Evolutionary conservation across 2,888 invertebrate genomes (phyloP), one percentile per base, ranked within the genome.

Genomic region (Epinotia ramella): DNA sequence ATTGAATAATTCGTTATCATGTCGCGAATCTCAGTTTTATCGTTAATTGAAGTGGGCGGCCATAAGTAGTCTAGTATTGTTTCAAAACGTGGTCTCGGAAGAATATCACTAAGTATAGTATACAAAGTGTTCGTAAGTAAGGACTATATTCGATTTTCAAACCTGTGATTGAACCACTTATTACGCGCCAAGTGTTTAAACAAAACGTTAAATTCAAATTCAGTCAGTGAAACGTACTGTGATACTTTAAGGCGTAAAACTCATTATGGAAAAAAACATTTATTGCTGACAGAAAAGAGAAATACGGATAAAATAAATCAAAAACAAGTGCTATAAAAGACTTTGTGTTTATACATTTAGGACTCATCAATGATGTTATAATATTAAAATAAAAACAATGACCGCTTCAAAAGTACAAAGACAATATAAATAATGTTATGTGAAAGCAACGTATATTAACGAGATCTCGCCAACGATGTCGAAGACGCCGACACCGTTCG

Each of bases 21-120:
- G 40, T 46, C 53, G 56, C 12, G 13, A 56, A 71, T 71, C 63
- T 63, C 18, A 6, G 66, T 49, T 20, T 65, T 65, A 65, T 65
- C 65, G 20, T 46, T 3, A 49, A 64, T 53, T 53, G 53, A 44
- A 28, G 13, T 46, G 64, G 49, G 65, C 65, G 65, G 65, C 28
- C 18, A 49, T 6, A 49, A 13, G 16, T 7, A 65, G 49, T 24
- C 24, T 24, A 49, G 5, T 28, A 28, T 65, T 49, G 49, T 65
- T 65, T 65, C 11, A 46, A 49, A 49, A 24, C 20, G 18, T 63
- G 44, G 0, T 46, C 18, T 20, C 16, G 4, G 6, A 49, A 49
- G 16, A 49, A 49, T 49, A n/a, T 16, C 49, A 16, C 16, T 13
- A n/a, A n/a, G n/a, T n/a, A 49, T 16, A 1, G 2, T 13, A 5